Base-by-base conservation (phyloP, 2,113 vertebrate species). In the Cebus imitator region DNA sequence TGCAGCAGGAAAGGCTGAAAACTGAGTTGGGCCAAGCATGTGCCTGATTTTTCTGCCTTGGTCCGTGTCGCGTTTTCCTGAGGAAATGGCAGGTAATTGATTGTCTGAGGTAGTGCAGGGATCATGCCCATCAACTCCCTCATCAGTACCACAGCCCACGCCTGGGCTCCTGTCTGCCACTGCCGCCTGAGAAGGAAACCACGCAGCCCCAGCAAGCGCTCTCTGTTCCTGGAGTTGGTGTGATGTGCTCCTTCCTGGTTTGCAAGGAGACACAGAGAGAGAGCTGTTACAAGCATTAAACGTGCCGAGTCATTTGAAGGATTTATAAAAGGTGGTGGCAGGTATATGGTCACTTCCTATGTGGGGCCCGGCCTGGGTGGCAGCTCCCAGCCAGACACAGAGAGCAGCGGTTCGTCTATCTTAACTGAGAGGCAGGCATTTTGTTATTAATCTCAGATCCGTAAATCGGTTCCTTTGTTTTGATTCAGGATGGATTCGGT, bases 11-110 rank as follows among this genome's bases (percentile, higher is more conserved):
- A 32, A 30, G 43, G 43, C 8, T 48, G 27, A 32, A 32, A 17
- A 14, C 0, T 12, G n/a, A 72, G n/a, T 37, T 3, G n/a, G 8
- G 68, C 20, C 68, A 9, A 23, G 68, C n/a, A 21, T 6, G 23
- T 25, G 79, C 79, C 37, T 81, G 52, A 25, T 25, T 1, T 81
- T n/a, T 27, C 79, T 73, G 72, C 37, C 37, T 73, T 2, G n/a
- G 18, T 8, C n/a, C 2, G 18, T 37, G n/a, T 72, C 18, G 1
- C n/a, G 9, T 10, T 2, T 21, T 37, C 4, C 2, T 2, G 18
- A 72, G 68, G 68, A 37, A 72, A 72, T 37, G n/a, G 21, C 68
- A 23, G 68, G 10, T 37, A 5, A 5, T 37, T 21, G 68, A 72
- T 20, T 37, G 68, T 72, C 68, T 37, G n/a, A 72, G 9, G 68